Evolutionary conservation across 2,113 vertebrate species (phyloP).

Genomic region (Bambusicola thoracicus): DNA sequence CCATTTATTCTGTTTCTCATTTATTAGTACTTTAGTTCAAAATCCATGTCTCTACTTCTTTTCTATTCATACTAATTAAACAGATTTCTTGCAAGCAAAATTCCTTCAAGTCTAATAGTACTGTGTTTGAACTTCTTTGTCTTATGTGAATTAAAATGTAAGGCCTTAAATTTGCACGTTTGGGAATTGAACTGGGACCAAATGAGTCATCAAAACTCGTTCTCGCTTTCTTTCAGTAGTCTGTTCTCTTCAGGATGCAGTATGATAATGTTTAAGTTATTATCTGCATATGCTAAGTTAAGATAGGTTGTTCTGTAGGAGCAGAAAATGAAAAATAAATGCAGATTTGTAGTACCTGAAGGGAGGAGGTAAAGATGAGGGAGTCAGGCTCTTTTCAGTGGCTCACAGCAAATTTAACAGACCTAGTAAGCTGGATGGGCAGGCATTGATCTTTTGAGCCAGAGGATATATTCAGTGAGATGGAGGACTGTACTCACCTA

Average conservation of each 20-base stretch:
- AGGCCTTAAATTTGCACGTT: constrained; percentile 15
- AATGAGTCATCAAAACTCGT: constrained; percentile 13
- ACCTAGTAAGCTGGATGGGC: neutral
- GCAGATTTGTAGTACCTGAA: neutral
- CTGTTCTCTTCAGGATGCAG: neutral
- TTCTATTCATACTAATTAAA: neutral
- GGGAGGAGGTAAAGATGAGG: fast-evolving
- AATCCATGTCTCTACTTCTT: neutral
- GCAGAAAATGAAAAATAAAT: neutral
- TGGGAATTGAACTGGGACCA: neutral
- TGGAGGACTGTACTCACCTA: neutral
- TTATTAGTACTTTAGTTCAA: constrained; percentile 31
- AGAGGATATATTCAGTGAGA: neutral
- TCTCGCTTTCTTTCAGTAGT: neutral
- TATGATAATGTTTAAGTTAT: constrained; percentile 9
- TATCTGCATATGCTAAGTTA: neutral
- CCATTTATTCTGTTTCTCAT: neutral
- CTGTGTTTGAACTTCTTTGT: neutral
- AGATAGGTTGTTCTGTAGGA: neutral
- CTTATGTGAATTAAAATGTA: neutral
- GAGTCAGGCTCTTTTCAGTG: neutral
- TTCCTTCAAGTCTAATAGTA: neutral
- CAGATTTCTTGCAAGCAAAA: neutral
- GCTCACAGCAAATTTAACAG: neutral
- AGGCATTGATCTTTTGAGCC: neutral